Conservation (phyloP, 1,140 invertebrate species). For the Nasonia longicornis region DNA sequence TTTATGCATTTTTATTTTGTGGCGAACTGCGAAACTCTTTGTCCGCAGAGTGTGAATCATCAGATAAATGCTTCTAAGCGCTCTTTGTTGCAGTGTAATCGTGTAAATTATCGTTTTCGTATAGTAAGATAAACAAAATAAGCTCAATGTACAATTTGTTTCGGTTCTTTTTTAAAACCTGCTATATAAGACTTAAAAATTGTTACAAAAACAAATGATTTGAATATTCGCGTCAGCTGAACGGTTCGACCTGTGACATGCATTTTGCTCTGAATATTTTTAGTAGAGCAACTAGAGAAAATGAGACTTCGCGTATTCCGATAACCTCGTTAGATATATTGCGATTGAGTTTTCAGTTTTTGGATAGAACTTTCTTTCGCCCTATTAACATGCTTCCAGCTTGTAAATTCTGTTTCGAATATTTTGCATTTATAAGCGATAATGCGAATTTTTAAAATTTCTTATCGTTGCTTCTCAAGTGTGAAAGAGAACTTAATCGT, state of each 20-base stretch:
- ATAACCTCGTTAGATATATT: constrained; percentile 45
- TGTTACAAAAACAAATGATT: background rate
- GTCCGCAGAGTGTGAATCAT: background rate
- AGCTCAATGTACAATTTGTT: background rate
- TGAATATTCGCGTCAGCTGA: background rate
- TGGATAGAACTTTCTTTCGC: constrained; percentile 6
- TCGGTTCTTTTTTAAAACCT: background rate
- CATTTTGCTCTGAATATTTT: constrained; percentile 33
- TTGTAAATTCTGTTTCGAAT: background rate
- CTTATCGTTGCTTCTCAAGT: background rate
- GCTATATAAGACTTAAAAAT: background rate
- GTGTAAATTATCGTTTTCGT: background rate
- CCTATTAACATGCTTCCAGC: background rate
- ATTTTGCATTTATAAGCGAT: background rate
- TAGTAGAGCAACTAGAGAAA: constrained; percentile 32
- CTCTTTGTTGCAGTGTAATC: background rate
- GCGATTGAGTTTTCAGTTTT: constrained; percentile 28
- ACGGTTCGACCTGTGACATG: constrained; percentile 1
- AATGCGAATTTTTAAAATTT: background rate
- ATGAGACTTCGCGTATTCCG: constrained; percentile 32
- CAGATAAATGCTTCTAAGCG: background rate
- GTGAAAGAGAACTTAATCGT: background rate
- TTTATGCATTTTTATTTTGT: background rate
- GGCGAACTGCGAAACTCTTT: background rate
- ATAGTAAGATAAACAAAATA: background rate